Percentiles rank a stretch among this genome's conserved stretches.
Evolutionary conservation across 2,113 vertebrate genomes (phyloP).

Genomic region (Grus americana): DNA sequence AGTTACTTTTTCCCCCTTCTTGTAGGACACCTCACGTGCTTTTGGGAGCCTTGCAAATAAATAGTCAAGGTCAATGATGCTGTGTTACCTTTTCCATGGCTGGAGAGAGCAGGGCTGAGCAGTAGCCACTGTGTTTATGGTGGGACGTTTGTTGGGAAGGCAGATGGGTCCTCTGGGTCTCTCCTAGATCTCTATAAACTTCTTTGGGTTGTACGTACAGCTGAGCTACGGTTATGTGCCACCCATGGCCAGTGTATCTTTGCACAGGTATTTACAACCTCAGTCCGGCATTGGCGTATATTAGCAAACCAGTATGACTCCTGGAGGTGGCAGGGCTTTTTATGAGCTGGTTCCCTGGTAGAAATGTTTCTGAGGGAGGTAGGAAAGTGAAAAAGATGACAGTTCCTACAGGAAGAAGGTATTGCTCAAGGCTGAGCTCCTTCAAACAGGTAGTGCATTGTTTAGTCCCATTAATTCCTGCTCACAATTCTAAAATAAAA

Average conservation of each 20-base stretch:
- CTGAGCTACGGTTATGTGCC: neutral
- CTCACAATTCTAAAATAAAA: neutral
- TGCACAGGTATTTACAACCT: neutral
- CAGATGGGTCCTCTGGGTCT: neutral
- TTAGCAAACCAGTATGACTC: neutral
- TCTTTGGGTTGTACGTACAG: neutral
- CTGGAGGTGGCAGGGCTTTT: neutral
- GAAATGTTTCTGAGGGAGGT: neutral
- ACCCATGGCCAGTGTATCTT: neutral
- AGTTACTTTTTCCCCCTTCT: neutral
- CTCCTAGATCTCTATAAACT: neutral
- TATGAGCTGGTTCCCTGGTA: neutral
- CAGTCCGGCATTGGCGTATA: fast-evolving
- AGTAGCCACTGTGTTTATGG: neutral
- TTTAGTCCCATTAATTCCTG: neutral
- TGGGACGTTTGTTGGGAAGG: neutral
- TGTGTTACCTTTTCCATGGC: neutral
- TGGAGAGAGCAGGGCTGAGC: neutral
- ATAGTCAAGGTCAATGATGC: fast-evolving
- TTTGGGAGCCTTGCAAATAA: neutral
- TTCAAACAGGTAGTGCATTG: neutral
- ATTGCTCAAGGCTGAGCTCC: neutral
- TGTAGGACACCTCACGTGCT: fast-evolving
- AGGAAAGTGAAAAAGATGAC: neutral
- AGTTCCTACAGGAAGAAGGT: neutral